Evolutionary conservation across 2,113 vertebrate species (phyloP).

Genomic region (Pyrgilauda ruficollis): DNA sequence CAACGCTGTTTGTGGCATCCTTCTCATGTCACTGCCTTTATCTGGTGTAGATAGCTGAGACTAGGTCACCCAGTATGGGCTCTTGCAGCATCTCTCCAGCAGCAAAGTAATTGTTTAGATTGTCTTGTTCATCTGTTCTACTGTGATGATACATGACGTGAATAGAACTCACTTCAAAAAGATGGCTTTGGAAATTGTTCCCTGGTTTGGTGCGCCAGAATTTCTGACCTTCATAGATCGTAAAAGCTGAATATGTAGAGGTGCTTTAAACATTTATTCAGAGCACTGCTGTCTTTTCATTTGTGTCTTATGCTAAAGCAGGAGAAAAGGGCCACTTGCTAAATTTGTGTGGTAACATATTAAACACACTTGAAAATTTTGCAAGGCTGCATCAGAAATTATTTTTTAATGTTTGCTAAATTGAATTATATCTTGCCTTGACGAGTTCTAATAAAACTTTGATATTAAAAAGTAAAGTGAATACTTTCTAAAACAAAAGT

Average conservation of each 20-base stretch:
- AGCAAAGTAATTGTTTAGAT: not conserved
- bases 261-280: not conserved
- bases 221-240: not conserved
- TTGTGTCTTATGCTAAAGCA: not conserved
- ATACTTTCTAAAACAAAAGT: not conserved
- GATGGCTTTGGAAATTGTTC: not conserved
- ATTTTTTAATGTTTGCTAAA: not conserved
- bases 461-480: not conserved
- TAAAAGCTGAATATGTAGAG: not conserved
- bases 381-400: not conserved
- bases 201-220: not conserved
- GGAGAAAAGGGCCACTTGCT: not conserved
- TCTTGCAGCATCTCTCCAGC: not conserved
- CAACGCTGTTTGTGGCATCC: not conserved
- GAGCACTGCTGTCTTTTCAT: not conserved
- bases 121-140: not conserved
- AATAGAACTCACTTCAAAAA: not conserved
- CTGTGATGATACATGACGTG: not conserved
- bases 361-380: not conserved
- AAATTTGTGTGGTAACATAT: not conserved
- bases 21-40: not conserved
- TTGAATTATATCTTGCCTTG: not conserved
- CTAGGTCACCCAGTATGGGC: fast-evolving
- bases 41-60: not conserved
- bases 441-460: not conserved